A percentile compares a stretch with the other conserved stretches of the same genome.
Evolutionary conservation across 2,797 vertebrate genomes (phyloP).

Genomic region (Coranthus polyacanthus): DNA sequence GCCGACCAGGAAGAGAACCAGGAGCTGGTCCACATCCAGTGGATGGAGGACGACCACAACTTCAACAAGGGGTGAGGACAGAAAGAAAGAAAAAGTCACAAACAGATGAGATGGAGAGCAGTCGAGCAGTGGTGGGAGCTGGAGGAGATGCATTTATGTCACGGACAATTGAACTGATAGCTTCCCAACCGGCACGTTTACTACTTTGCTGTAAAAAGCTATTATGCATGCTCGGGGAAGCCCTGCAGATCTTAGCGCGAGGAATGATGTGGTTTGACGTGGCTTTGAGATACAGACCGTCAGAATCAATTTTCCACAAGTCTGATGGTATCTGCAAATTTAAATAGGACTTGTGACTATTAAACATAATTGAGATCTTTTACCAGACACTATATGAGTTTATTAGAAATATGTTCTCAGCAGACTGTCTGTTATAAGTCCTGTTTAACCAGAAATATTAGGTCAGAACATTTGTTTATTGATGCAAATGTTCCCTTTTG

Average conservation of each 20-base stretch:
- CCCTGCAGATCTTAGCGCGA: constrained; percentile 9
- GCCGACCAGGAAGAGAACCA: constrained; percentile 93
- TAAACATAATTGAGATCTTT: constrained; percentile 16
- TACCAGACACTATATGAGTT: background rate
- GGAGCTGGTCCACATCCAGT: constrained; percentile 94
- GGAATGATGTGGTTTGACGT: constrained; percentile 34
- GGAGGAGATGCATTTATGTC: constrained; percentile 21
- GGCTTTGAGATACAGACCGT: constrained; percentile 12
- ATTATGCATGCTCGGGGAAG: constrained; percentile 19
- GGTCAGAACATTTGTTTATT: too few species aligned
- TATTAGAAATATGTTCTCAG: background rate
- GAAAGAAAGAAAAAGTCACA: too few species aligned
- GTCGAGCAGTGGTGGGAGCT: background rate
- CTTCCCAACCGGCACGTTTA: constrained; percentile 32
- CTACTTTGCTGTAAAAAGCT: constrained; percentile 42
- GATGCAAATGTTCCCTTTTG: too few species aligned
- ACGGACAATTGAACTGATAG: constrained; percentile 44
- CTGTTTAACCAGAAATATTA: background rate
- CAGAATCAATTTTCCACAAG: constrained; percentile 36
- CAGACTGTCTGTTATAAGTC: too few species aligned
- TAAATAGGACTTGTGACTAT: constrained; percentile 7
- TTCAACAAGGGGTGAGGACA: constrained; percentile 93
- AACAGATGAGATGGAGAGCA: too few species aligned
- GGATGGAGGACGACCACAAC: constrained; percentile 97
- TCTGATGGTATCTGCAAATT: constrained; percentile 29